A percentile compares a stretch with the other conserved stretches of the same genome.
Evolutionary conservation across 2,113 vertebrate species (phyloP).

Genomic region (Mionectes macconnelli): DNA sequence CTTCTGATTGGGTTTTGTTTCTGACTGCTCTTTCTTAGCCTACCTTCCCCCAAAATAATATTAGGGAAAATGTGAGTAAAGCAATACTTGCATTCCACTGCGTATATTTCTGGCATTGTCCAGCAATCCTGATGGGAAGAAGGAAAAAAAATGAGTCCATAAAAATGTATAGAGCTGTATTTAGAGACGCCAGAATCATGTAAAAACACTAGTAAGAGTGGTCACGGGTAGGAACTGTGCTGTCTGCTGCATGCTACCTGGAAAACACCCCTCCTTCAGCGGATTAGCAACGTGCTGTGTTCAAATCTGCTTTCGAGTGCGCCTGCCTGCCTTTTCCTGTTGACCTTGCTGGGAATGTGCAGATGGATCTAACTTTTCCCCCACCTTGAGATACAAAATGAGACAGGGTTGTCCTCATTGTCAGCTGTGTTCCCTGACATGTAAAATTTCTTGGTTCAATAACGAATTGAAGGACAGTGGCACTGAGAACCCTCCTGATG

Average conservation of each 20-base stretch:
- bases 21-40: background rate
- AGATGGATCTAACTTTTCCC: background rate
- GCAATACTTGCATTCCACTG: background rate
- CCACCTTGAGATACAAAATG: background rate
- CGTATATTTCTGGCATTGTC: background rate
- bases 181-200: background rate
- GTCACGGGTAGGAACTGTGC: background rate
- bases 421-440: background rate
- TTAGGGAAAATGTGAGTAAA: background rate
- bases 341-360: background rate
- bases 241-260: background rate
- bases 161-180: background rate
- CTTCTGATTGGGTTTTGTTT: background rate
- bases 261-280: background rate
- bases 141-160: background rate
- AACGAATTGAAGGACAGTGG: background rate
- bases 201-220: background rate
- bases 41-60: background rate
- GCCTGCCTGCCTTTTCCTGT: background rate
- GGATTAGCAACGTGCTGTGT: fast-evolving
- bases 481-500: background rate
- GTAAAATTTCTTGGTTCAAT: background rate
- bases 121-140: background rate
- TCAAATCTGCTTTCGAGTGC: background rate
- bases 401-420: background rate